Conservation (phyloP, 2,888 invertebrate species). For the Agrotis segetum region DNA sequence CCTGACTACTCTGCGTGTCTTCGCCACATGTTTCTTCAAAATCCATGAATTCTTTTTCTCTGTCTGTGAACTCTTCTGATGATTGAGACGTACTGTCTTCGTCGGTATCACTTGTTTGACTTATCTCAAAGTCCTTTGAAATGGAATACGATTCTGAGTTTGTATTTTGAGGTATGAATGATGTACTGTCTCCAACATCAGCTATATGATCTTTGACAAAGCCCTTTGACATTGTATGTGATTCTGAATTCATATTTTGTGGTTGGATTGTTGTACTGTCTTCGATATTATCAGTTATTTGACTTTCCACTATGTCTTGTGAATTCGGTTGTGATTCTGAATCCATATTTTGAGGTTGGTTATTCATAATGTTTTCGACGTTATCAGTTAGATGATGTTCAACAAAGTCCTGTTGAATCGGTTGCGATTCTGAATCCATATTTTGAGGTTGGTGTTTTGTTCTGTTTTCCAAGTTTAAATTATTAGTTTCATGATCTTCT, state of each 20-base stretch:
- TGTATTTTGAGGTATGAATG: too few species aligned
- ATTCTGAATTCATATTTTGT: neutral
- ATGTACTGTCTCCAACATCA: neutral
- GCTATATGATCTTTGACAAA: neutral
- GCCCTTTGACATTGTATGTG: neutral
- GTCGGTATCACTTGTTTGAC: constrained; percentile 10
- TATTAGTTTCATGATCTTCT: neutral
- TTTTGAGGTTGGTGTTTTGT: neutral
- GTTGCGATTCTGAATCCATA: neutral
- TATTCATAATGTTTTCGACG: neutral
- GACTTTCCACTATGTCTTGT: neutral
- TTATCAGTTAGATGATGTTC: neutral
- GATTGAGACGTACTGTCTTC: constrained; percentile 18
- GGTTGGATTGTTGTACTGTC: neutral
- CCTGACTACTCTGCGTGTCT: neutral
- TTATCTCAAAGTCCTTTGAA: constrained; percentile 11
- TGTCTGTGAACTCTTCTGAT: constrained; percentile 22
- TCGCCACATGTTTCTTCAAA: constrained; percentile 12
- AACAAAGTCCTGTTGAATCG: neutral
- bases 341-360: neutral
- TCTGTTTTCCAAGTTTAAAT: neutral
- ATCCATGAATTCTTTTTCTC: constrained; percentile 21
- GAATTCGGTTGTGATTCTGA: neutral
- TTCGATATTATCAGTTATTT: neutral
- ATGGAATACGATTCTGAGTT: neutral